A percentile compares a stretch with the other conserved stretches of the same genome.
These are phyloP conservation scores for Agrotis segetum DNA, from an alignment of 2,888 invertebrate genomes.

Conservation along the genomic window DNA sequence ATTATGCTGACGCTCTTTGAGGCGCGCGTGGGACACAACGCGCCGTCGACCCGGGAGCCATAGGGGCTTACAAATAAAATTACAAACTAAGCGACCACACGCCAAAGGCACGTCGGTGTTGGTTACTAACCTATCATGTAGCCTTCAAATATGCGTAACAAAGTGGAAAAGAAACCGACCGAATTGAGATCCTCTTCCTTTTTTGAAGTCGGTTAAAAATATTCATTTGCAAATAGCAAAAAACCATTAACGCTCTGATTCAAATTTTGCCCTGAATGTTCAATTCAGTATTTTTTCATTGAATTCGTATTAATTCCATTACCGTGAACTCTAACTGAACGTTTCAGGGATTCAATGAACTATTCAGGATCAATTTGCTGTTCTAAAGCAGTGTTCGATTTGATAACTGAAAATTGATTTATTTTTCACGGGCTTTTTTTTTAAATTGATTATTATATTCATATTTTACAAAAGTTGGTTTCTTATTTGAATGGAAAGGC, in stretches of 20 bases:
- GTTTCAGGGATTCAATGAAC: slow-evolving; percentile 52
- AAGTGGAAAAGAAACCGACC: too few relatives aligned
- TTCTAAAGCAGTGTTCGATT: slow-evolving; percentile 43
- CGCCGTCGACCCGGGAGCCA: too few relatives aligned
- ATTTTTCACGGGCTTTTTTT: background rate
- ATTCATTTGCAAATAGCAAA: slow-evolving; percentile 21
- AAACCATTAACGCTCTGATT: slow-evolving; percentile 33
- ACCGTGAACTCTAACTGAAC: slow-evolving; percentile 38
- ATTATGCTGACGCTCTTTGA: too few relatives aligned
- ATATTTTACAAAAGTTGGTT: background rate
- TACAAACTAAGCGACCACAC: too few relatives aligned
- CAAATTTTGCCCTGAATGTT: slow-evolving; percentile 37
- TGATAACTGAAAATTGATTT: slow-evolving; percentile 23
- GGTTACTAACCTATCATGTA: too few relatives aligned
- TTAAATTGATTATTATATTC: background rate
- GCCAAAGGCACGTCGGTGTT: too few relatives aligned
- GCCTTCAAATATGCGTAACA: too few relatives aligned
- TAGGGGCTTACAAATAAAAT: too few relatives aligned
- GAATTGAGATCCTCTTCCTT: too few relatives aligned
- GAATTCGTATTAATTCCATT: slow-evolving; percentile 58
- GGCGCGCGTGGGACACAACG: too few relatives aligned
- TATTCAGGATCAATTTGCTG: slow-evolving; percentile 54
- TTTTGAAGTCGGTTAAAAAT: too few relatives aligned
- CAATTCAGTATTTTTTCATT: slow-evolving; percentile 50
- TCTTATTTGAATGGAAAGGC: background rate